Percentiles rank a stretch among this genome's conserved stretches.
Evolutionary conservation across 92 coral and sea anemone species (phyloP).

Genomic region (Metridium senile): DNA sequence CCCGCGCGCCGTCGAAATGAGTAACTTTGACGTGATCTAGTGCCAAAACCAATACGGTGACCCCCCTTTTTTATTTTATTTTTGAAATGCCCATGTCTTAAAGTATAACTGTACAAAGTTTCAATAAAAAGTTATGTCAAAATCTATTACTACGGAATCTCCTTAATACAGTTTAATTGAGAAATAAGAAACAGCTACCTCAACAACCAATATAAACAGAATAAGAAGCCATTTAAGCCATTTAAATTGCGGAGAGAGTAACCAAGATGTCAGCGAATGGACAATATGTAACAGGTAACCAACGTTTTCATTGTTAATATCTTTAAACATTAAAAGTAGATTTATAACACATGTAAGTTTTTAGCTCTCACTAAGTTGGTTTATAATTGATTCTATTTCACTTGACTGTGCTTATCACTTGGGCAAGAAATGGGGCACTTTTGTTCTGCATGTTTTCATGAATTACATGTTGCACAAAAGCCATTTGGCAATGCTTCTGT

Average conservation of each 20-base stretch:
- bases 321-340: background rate
- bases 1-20: no score
- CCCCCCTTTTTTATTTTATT: no score
- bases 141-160: no score
- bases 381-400: no score
- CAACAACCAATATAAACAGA: conserved; percentile 3
- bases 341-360: background rate
- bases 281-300: conserved; percentile 10
- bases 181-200: background rate
- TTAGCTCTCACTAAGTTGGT: background rate
- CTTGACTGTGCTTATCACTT: background rate
- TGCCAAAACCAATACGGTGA: no score
- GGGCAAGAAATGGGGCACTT: background rate
- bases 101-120: no score
- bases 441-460: background rate
- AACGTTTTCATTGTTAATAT: background rate
- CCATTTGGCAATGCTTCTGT: no score
- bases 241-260: background rate
- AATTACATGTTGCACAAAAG: no score
- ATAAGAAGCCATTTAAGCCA: background rate
- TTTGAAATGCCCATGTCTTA: no score
- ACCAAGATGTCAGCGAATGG: background rate
- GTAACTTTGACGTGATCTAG: no score
- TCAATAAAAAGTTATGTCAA: no score
- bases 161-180: conserved; percentile 2